Conservation (phyloP, 1,140 invertebrate species). For the Ceratina japonica region DNA sequence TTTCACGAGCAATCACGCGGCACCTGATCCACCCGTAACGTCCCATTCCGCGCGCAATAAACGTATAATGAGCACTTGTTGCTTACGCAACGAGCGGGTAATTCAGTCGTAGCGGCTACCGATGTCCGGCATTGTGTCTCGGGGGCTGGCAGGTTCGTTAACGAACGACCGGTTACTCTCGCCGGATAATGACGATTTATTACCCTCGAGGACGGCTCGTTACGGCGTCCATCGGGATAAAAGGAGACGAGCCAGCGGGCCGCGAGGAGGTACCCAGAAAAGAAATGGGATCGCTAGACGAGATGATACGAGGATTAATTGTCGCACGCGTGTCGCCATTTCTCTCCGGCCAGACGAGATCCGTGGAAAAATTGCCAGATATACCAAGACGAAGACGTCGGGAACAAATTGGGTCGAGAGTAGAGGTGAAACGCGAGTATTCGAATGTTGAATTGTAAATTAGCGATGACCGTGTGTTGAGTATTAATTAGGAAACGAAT, state of each 20-base stretch:
- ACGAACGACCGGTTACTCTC: conserved; percentile 15
- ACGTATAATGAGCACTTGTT: conserved; percentile 58
- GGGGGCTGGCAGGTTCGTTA: conserved; percentile 42
- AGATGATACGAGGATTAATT: conserved; percentile 26
- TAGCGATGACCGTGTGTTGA: too few relatives aligned
- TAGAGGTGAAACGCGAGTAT: neutral
- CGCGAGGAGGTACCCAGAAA: neutral
- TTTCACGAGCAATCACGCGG: neutral
- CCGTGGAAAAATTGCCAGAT: conserved; percentile 7
- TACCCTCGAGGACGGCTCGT: conserved; percentile 1
- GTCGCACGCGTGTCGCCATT: conserved; percentile 8
- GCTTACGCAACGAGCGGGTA: conserved; percentile 27
- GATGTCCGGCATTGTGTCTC: conserved; percentile 13
- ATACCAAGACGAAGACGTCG: neutral
- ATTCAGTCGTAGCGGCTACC: neutral
- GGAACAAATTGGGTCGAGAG: neutral
- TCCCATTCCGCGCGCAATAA: neutral
- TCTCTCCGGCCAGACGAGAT: neutral
- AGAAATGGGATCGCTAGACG: neutral
- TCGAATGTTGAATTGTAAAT: neutral
- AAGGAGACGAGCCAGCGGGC: neutral
- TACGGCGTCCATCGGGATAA: conserved; percentile 26
- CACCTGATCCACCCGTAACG: conserved; percentile 14
- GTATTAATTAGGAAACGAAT: too few relatives aligned
- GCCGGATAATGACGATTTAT: conserved; percentile 17